Evolutionary conservation across 2,888 invertebrate species (phyloP), one percentile per base, ranked within the genome.

Genomic region (Spisula solida): DNA sequence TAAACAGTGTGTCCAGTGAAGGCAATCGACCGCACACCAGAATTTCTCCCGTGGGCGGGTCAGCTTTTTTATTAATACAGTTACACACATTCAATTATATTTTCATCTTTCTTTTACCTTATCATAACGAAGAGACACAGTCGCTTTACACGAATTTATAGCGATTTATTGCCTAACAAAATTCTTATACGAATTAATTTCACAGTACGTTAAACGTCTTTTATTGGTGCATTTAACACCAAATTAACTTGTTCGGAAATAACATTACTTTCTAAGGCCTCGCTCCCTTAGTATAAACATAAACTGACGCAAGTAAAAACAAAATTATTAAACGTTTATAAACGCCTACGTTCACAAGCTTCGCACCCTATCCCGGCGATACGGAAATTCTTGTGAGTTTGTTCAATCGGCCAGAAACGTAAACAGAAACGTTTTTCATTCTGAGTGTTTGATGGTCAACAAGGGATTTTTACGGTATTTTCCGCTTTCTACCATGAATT

Each of bases 171-270:
- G 25, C 56, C 75, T 48, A 78, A 47, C 8, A 75, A 83, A 83
- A 34, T 51, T 29, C 41, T 75, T 83, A 47, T 83, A 83, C 31
- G 51, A 75, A 83, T 70, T 66, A 48, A 41, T 75, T 87, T 83
- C 78, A 82, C 75, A 51, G 82, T 75, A 47, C 66, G 89, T 86
- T 86, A 75, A 83, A 66, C 83, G 60, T 47, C 66, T 82, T 86
- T 83, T 56, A 86, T 86, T 85, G 89, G 51, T 81, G 79, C 66
- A 82, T 88, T 88, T 86, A 75, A 86, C 82, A 86, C 31, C 41
- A 83, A 87, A 84, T 87, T 87, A 87, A 87, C 87, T 87, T 87
- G 83, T 48, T 48, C 48, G 51, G n/a, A 47, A 31, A 34, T 75
- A 25, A 75, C 31, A 14, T 20, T 75, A 18, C 34, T 75, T 75